Conservation (phyloP, 2,113 vertebrate genomes). For the Delphinapterus leucas region DNA sequence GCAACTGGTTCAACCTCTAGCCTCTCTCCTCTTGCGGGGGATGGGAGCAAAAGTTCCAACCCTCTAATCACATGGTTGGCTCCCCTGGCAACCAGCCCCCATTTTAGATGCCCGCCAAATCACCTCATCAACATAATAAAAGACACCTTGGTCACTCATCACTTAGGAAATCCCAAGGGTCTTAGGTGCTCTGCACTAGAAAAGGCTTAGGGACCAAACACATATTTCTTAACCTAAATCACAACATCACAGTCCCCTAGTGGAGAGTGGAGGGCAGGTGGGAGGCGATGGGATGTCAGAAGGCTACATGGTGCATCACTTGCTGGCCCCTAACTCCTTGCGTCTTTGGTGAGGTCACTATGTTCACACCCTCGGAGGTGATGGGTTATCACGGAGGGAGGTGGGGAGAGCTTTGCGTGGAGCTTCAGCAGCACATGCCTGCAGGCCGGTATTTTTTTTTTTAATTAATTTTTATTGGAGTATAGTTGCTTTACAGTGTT, state of each 20-base stretch:
- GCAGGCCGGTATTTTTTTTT: too few relatives aligned
- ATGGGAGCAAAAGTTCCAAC: not conserved
- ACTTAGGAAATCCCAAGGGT: not conserved
- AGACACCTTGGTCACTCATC: not conserved
- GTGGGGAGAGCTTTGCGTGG: accelerated
- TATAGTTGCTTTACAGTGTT: too few relatives aligned
- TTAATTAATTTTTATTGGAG: too few relatives aligned
- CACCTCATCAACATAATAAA: not conserved
- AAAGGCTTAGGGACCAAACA: not conserved
- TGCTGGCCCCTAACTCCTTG: accelerated
- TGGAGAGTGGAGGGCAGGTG: too few relatives aligned
- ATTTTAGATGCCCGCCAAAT: not conserved
- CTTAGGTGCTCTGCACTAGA: not conserved
- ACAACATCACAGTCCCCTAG: not conserved
- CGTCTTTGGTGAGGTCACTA: too few relatives aligned
- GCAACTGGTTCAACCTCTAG: not conserved
- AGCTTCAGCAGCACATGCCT: accelerated
- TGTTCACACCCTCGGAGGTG: accelerated
- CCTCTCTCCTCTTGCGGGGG: not conserved
- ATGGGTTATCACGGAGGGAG: accelerated
- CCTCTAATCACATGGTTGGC: not conserved
- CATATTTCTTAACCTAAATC: not conserved
- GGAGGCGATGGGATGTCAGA: not conserved
- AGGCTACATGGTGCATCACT: accelerated
- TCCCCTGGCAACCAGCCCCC: not conserved